Conservation (phyloP, 2,113 vertebrate genomes). For the Sula dactylatra region DNA sequence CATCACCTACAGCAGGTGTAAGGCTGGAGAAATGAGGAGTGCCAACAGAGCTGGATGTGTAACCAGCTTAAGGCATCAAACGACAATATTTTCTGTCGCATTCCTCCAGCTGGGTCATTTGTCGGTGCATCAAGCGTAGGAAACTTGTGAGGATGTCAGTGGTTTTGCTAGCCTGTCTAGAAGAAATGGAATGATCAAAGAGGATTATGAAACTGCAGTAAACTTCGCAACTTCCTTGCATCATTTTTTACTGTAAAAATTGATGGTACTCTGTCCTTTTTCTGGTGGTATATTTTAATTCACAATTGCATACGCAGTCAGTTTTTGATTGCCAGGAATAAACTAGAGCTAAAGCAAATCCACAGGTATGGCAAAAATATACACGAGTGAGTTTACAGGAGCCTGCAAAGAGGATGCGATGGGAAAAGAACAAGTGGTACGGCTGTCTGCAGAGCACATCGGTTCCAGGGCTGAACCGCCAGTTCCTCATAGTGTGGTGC, state of each 20-base stretch:
- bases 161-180: not conserved
- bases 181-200: not conserved
- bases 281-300: not conserved
- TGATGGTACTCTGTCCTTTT: not conserved
- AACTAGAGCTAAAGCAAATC: not conserved
- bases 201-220: not conserved
- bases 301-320: fast-evolving
- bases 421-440: not conserved
- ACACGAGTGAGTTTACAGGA: not conserved
- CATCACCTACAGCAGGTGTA: not conserved
- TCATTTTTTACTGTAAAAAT: not conserved
- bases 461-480: fast-evolving
- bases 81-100: fast-evolving
- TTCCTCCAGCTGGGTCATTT: not conserved
- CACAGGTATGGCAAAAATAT: not conserved
- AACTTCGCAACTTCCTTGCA: not conserved
- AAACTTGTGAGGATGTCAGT: not conserved
- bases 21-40: fast-evolving
- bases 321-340: not conserved
- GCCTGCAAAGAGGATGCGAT: not conserved
- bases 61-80: not conserved
- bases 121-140: fast-evolving
- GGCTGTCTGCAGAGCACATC: fast-evolving
- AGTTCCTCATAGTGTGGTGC: fast-evolving
- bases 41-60: not conserved